Conservation (phyloP, 2,888 invertebrate species). For the Tenthredo distinguenda region DNA sequence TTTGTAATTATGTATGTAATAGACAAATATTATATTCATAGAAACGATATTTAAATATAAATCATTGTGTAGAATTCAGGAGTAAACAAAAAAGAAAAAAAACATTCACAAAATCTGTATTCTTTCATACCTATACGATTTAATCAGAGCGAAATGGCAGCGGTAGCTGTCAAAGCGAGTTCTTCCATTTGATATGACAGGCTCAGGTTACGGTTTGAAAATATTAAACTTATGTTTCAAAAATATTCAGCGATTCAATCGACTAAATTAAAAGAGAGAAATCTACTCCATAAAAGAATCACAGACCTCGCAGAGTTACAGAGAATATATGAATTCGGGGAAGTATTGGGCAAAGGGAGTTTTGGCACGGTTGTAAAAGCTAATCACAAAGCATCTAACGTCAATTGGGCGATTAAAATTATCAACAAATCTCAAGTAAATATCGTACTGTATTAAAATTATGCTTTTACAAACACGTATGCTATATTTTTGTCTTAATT, state of each 20-base stretch:
- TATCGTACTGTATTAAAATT: constrained; percentile 16
- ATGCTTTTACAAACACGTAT: not conserved
- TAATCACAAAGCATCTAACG: constrained; percentile 71
- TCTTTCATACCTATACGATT: not conserved
- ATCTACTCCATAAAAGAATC: constrained; percentile 74
- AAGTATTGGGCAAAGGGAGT: constrained; percentile 76
- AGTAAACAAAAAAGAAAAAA: not conserved
- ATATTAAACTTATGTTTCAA: constrained; percentile 46
- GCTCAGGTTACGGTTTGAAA: constrained; percentile 17
- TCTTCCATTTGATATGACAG: constrained; percentile 27
- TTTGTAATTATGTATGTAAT: not conserved
- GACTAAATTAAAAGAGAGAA: constrained; percentile 65
- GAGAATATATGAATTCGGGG: constrained; percentile 73
- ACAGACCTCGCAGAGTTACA: constrained; percentile 71
- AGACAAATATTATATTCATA: not conserved
- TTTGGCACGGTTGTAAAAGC: constrained; percentile 77
- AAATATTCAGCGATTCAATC: constrained; percentile 46
- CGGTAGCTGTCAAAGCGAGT: not conserved
- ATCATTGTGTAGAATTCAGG: not conserved
- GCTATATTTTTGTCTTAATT: constrained; percentile 33
- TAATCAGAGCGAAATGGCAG: not conserved
- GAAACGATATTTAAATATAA: too few species aligned
- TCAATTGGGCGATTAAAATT: constrained; percentile 78
- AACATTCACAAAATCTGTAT: not conserved
- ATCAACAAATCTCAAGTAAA: constrained; percentile 74